phyloP scores from a whole-genome alignment of 1,140 invertebrate species.

The Drosophila trapezifrons region DNA sequence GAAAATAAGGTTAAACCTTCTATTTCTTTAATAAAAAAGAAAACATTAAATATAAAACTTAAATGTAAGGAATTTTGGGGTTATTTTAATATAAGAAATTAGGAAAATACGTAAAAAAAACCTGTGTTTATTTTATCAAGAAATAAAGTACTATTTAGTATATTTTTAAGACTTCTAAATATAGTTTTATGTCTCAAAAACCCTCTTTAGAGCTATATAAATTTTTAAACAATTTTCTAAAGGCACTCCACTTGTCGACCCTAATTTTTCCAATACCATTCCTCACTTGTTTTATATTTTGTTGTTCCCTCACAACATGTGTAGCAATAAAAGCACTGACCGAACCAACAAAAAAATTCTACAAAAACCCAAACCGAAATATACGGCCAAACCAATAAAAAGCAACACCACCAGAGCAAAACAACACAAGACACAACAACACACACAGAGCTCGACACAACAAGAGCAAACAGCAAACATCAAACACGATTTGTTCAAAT shows the following conservation, averaged over 20 bases:
- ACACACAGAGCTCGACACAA: constrained; percentile 49
- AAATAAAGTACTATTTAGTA: neutral
- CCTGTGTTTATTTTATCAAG: no score
- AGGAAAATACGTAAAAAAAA: no score
- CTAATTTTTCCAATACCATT: neutral
- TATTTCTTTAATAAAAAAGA: no score
- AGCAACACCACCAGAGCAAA: constrained; percentile 45
- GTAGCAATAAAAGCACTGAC: constrained; percentile 79
- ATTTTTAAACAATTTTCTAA: neutral
- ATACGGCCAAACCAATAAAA: constrained; percentile 57
- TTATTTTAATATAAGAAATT: neutral
- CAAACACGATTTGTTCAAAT: constrained; percentile 83
- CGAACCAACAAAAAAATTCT: constrained; percentile 48
- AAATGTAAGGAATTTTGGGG: no score
- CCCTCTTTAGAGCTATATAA: no score
- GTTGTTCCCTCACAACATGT: constrained; percentile 75
- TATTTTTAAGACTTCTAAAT: neutral
- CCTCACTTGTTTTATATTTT: constrained; percentile 47
- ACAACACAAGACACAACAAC: constrained; percentile 29
- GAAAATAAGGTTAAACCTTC: neutral
- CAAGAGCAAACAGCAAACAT: constrained; percentile 77
- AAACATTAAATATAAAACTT: no score
- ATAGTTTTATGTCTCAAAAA: no score
- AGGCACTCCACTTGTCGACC: constrained; percentile 12
- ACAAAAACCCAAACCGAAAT: constrained; percentile 53